Conservation (phyloP, 2,888 invertebrate species). For the Andrena trimmerana region DNA sequence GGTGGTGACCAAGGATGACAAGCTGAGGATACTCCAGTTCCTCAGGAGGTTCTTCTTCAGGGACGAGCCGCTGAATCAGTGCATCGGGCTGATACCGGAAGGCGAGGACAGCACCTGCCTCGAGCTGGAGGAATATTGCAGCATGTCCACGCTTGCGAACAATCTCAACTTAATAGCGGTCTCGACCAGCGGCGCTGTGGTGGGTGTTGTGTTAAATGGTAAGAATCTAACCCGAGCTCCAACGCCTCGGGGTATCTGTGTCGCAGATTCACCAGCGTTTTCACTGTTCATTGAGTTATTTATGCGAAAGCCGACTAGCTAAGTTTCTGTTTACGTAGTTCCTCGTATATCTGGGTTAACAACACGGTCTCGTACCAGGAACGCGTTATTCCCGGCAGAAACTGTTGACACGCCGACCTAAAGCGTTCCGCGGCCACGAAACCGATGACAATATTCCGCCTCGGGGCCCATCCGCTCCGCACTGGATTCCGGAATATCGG, state of each 20-base stretch:
- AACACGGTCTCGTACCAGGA: slow-evolving; percentile 18
- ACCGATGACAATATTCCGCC: slow-evolving; percentile 2
- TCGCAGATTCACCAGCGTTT: background rate
- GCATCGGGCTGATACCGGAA: slow-evolving; percentile 87
- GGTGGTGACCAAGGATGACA: slow-evolving; percentile 86
- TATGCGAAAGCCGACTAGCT: background rate
- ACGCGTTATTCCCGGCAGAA: slow-evolving; percentile 14
- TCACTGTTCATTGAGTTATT: slow-evolving; percentile 16
- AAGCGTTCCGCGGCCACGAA: slow-evolving; percentile 28
- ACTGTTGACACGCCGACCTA: slow-evolving; percentile 10
- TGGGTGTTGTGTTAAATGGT: slow-evolving; percentile 87
- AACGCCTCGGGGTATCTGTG: background rate
- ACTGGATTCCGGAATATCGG: slow-evolving; percentile 1
- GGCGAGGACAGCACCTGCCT: slow-evolving; percentile 87
- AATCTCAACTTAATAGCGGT: slow-evolving; percentile 89
- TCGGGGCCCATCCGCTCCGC: too few relatives aligned
- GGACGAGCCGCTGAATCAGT: slow-evolving; percentile 90
- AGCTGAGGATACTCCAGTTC: slow-evolving; percentile 86
- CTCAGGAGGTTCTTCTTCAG: slow-evolving; percentile 89
- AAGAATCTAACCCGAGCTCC: slow-evolving; percentile 19
- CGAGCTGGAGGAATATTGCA: slow-evolving; percentile 88
- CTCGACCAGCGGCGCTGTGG: slow-evolving; percentile 87
- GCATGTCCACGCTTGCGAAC: slow-evolving; percentile 86
- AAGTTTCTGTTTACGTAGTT: slow-evolving; percentile 20
- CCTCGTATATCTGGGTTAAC: slow-evolving; percentile 50